phyloP scores from a whole-genome alignment of 2,797 vertebrate genomes.

The Notamacropus eugenii region DNA sequence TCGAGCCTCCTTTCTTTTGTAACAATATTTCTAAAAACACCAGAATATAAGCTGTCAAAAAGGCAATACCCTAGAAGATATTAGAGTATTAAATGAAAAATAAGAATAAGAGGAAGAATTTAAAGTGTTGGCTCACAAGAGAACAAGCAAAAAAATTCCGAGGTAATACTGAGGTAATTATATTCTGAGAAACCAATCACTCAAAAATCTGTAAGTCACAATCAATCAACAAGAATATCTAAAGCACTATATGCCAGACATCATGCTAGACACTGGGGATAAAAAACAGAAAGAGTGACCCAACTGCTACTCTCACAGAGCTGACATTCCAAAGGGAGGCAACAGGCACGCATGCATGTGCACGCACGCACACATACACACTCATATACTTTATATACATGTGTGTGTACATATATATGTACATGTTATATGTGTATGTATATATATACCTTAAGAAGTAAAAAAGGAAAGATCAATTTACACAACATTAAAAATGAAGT shows the following conservation, averaged over 20 bases:
- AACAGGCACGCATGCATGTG: background rate
- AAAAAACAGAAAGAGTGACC: background rate
- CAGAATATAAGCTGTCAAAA: conserved; percentile 48
- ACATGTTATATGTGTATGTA: no score
- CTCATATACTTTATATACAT: no score
- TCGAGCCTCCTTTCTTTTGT: conserved; percentile 52
- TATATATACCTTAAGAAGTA: background rate
- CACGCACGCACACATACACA: no score
- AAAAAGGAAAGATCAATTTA: conserved; percentile 17
- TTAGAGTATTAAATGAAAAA: conserved; percentile 61
- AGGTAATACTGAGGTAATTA: conserved; percentile 50
- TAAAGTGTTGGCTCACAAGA: conserved; percentile 52
- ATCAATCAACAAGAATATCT: conserved; percentile 9
- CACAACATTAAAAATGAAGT: conserved; percentile 29
- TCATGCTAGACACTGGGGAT: background rate
- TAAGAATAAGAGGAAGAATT: conserved; percentile 58
- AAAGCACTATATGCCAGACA: background rate
- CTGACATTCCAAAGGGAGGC: background rate
- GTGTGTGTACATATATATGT: no score
- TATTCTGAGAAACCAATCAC: conserved; percentile 61
- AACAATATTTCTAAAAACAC: conserved; percentile 29
- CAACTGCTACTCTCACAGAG: background rate
- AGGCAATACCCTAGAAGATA: conserved; percentile 52
- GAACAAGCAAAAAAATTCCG: conserved; percentile 64
- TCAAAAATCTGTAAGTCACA: conserved; percentile 22